Conservation (phyloP, 2,113 vertebrate genomes). For the Stegastes partitus region DNA sequence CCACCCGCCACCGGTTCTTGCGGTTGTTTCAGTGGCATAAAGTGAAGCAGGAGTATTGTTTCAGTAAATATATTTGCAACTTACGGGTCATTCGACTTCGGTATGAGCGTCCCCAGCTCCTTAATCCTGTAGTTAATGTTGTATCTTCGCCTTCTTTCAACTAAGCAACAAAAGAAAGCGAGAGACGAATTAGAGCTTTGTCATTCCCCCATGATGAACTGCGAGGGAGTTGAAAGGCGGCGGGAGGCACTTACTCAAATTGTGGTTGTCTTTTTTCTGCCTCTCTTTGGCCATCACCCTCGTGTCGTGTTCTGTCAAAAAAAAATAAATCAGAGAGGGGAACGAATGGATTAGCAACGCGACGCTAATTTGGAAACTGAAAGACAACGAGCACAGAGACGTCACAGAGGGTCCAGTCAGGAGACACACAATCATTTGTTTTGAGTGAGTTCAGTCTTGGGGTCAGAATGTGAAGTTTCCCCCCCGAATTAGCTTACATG, state of each 20-base stretch:
- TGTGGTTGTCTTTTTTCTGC: slow-evolving; percentile 99
- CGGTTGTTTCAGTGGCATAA: slow-evolving; percentile 17
- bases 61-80: slow-evolving; percentile 73
- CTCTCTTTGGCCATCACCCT: slow-evolving; percentile 95
- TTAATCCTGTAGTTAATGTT: slow-evolving; percentile 99
- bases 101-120: slow-evolving; percentile 98
- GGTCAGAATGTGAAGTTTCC: slow-evolving; percentile 61
- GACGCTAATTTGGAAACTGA: slow-evolving; percentile 72
- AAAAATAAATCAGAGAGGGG: slow-evolving; percentile 72
- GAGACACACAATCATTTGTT: slow-evolving; percentile 48
- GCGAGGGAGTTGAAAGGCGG: slow-evolving; percentile 70
- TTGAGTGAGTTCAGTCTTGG: slow-evolving; percentile 39
- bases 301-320: slow-evolving; percentile 91
- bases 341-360: slow-evolving; percentile 70
- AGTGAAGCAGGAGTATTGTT: slow-evolving; percentile 18
- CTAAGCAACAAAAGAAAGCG: slow-evolving; percentile 74
- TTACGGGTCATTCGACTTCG: slow-evolving; percentile 99
- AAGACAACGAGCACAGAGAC: slow-evolving; percentile 54
- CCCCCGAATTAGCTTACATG: not conserved
- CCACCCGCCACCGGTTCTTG: slow-evolving; percentile 37
- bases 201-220: slow-evolving; percentile 14
- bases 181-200: slow-evolving; percentile 21
- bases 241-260: slow-evolving; percentile 92
- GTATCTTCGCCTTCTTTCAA: slow-evolving; percentile 97
- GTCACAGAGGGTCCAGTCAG: slow-evolving; percentile 58